Evolutionary conservation across 2,113 vertebrate genomes (phyloP).

Genomic region (Atlantisia rogersi): DNA sequence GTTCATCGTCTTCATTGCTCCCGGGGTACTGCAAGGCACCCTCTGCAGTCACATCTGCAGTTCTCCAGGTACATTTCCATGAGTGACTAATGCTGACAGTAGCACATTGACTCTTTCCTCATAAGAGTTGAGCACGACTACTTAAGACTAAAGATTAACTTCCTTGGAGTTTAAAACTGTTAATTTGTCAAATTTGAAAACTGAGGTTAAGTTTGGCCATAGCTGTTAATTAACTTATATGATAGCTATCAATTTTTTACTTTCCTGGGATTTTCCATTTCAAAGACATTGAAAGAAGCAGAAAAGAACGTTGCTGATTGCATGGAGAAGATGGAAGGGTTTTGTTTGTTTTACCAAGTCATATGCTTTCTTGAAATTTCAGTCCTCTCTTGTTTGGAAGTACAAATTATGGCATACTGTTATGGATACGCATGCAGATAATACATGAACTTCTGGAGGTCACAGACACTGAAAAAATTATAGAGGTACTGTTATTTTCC

Average conservation of each 20-base stretch:
- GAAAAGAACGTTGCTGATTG: background rate
- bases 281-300: constrained; percentile 30
- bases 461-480: background rate
- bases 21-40: background rate
- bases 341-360: constrained; percentile 26
- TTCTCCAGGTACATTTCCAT: constrained; percentile 37
- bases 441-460: background rate
- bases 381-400: background rate
- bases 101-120: constrained; percentile 40
- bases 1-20: background rate
- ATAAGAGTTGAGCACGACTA: constrained; percentile 65
- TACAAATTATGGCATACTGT: background rate
- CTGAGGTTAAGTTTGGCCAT: constrained; percentile 60
- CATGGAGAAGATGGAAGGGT: background rate
- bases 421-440: background rate
- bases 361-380: background rate
- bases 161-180: constrained; percentile 61
- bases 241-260: constrained; percentile 64
- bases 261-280: constrained; percentile 60
- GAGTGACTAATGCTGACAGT: constrained; percentile 55
- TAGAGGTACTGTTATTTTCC: background rate
- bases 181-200: constrained; percentile 72
- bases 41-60: background rate
- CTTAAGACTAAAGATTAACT: constrained; percentile 77
- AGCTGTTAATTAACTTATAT: constrained; percentile 80